Evolutionary conservation across 2,113 vertebrate species (phyloP).

Genomic region (Channa maculata): DNA sequence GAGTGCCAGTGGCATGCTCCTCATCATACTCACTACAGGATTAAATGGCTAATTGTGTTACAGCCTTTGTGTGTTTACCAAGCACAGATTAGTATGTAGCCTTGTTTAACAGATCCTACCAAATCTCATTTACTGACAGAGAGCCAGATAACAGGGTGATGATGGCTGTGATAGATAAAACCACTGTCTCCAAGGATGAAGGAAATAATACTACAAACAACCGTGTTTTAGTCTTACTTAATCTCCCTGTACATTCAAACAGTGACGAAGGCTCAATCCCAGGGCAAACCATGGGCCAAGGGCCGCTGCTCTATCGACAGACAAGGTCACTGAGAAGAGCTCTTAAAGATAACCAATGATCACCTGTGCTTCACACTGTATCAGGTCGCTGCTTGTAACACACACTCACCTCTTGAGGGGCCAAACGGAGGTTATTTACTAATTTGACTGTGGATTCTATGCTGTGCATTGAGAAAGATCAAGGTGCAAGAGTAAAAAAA

Average conservation of each 20-base stretch:
- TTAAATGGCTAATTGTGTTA: conserved; percentile 74
- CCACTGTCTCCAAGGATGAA: conserved; percentile 40
- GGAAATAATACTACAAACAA: conserved; percentile 46
- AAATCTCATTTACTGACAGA: conserved; percentile 72
- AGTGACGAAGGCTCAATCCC: conserved; percentile 12
- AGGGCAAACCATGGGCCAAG: not conserved
- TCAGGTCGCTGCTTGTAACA: conserved; percentile 11
- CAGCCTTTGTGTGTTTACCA: conserved; percentile 67
- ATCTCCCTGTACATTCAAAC: conserved; percentile 33
- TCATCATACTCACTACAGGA: conserved; percentile 57
- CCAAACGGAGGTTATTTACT: not conserved
- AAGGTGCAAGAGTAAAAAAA: not conserved
- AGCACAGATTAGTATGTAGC: conserved; percentile 70
- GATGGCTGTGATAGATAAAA: conserved; percentile 56
- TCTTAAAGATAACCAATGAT: conserved; percentile 29
- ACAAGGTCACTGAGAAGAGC: conserved; percentile 35
- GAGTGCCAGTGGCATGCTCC: conserved; percentile 50
- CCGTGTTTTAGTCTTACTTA: conserved; percentile 46
- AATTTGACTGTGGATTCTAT: not conserved
- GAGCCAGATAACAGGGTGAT: conserved; percentile 58
- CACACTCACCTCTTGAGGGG: not conserved
- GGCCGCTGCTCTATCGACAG: conserved; percentile 16
- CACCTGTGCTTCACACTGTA: conserved; percentile 17
- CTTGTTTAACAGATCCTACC: conserved; percentile 71
- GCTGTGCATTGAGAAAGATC: not conserved